Conservation (phyloP, 2,888 invertebrate species). For the Apamea sordens region DNA sequence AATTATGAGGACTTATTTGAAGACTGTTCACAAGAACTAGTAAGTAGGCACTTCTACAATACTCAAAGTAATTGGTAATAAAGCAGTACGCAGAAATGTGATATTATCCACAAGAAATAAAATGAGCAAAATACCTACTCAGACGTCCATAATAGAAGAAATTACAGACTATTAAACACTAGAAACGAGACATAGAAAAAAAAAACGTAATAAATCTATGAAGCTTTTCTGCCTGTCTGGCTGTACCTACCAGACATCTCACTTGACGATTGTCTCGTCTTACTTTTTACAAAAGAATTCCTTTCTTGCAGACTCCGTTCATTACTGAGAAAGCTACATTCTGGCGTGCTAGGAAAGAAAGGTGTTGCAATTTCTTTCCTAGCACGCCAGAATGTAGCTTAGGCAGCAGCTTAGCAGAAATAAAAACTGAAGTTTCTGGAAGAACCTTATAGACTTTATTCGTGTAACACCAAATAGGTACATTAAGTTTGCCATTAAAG, state of each 20-base stretch:
- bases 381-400: too few species aligned
- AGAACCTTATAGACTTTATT: neutral
- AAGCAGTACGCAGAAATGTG: neutral
- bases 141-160: conserved; percentile 14
- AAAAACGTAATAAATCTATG: conserved; percentile 26
- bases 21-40: neutral
- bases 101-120: neutral
- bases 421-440: neutral
- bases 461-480: neutral
- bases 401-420: neutral
- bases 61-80: neutral
- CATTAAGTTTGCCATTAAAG: neutral
- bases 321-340: conserved; percentile 17
- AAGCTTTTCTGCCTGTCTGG: conserved; percentile 30
- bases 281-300: conserved; percentile 43
- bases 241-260: conserved; percentile 10
- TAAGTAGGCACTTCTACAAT: neutral
- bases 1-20: neutral
- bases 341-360: neutral
- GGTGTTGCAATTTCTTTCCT: too few species aligned
- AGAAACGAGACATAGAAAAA: conserved; percentile 15
- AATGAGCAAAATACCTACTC: neutral
- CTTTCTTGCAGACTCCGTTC: conserved; percentile 34
- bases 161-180: too few species aligned
- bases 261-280: conserved; percentile 31